A percentile compares a stretch with the other conserved stretches of the same genome.
These are phyloP conservation scores for Porites evermanni DNA, from an alignment of 92 coral and sea anemone genomes.

Conservation along the genomic window DNA sequence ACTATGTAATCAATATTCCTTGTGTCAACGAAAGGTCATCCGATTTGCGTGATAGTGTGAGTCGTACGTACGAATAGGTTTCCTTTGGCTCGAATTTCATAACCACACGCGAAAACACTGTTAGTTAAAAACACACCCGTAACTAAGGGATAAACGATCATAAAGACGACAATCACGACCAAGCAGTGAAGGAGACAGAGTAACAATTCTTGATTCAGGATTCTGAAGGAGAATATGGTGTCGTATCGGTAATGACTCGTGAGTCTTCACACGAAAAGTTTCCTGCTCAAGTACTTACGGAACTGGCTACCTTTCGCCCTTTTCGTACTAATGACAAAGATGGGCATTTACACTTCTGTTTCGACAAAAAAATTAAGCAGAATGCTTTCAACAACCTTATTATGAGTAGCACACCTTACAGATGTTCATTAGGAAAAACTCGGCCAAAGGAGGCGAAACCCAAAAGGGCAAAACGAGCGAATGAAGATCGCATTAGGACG, in stretches of 20 bases:
- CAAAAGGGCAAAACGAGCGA: background rate
- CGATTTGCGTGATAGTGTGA: conserved; percentile 33
- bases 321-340: conserved; percentile 22
- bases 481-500: background rate
- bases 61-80: background rate
- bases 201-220: background rate
- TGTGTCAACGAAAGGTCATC: conserved; percentile 48
- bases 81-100: background rate
- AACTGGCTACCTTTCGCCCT: conserved; percentile 28
- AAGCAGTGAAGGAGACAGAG: background rate
- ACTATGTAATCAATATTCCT: background rate
- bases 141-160: conserved; percentile 3
- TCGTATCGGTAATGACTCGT: conserved; percentile 27
- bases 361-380: conserved; percentile 45
- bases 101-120: background rate
- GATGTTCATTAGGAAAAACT: conserved; percentile 56
- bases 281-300: conserved; percentile 26
- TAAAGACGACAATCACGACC: background rate
- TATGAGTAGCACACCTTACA: conserved; percentile 58
- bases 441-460: background rate
- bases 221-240: background rate
- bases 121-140: background rate
- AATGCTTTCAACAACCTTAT: conserved; percentile 44
- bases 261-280: conserved; percentile 34
- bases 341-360: conserved; percentile 29